These are phyloP conservation scores for Beroe forskalii DNA, from an alignment of 37 sponge, comb jelly and placozoan genomes.

Conservation along the genomic window DNA sequence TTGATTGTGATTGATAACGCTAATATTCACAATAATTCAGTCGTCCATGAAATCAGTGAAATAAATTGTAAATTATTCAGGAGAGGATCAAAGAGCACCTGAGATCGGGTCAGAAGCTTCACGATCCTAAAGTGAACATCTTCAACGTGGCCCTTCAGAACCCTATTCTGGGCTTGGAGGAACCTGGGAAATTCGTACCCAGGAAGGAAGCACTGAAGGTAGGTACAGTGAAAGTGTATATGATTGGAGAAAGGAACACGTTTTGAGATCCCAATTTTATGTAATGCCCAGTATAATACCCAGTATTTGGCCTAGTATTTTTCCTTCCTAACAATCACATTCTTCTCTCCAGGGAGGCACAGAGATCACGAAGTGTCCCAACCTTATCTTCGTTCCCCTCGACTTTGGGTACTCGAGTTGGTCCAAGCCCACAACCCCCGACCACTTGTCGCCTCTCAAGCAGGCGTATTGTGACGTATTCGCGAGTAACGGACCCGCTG, in stretches of 20 bases:
- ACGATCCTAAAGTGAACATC: slow-evolving; percentile 63
- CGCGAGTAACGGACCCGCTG: slow-evolving; percentile 38
- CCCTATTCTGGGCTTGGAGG: slow-evolving; percentile 12
- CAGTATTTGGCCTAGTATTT: too few species aligned
- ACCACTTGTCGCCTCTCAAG: slow-evolving; percentile 52
- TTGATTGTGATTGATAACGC: too few species aligned
- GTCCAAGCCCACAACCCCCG: slow-evolving; percentile 47
- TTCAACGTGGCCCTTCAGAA: slow-evolving; percentile 57
- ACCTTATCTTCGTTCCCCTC: slow-evolving; percentile 37
- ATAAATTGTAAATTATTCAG: too few species aligned
- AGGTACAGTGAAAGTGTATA: too few species aligned
- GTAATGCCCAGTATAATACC: too few species aligned
- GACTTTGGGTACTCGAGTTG: slow-evolving; percentile 40
- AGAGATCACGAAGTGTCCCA: slow-evolving; percentile 59
- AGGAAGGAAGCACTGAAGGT: neutral
- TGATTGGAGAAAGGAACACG: too few species aligned
- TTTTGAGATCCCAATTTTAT: too few species aligned
- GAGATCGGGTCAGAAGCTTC: slow-evolving; percentile 45
- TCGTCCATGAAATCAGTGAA: too few species aligned
- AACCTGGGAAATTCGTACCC: slow-evolving; percentile 6
- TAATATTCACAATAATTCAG: too few species aligned
- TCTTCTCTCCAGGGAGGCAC: slow-evolving; percentile 27
- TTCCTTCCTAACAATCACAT: too few species aligned
- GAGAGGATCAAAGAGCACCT: slow-evolving; percentile 50
- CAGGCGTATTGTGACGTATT: slow-evolving; percentile 62